Percentiles rank a stretch among this genome's conserved stretches.
These are phyloP conservation scores for Epirrhoe alternata DNA, from an alignment of 2,888 invertebrate genomes.

Conservation along the genomic window DNA sequence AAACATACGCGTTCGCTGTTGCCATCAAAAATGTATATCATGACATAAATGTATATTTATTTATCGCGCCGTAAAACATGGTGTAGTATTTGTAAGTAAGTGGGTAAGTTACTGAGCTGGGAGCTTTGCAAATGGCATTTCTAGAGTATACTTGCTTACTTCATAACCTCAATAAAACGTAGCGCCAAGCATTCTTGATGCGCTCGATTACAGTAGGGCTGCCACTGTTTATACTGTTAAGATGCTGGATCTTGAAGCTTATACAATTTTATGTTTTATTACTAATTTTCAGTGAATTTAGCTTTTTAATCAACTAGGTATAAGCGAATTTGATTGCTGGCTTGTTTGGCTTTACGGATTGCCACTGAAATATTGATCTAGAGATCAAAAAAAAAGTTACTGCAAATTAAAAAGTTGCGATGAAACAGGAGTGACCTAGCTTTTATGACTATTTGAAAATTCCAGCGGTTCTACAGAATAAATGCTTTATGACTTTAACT, in stretches of 20 bases:
- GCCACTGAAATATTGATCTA: too few species aligned
- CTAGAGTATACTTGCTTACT: conserved; percentile 33
- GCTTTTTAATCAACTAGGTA: too few species aligned
- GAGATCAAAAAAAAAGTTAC: too few species aligned
- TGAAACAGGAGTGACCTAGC: too few species aligned
- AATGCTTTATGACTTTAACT: too few species aligned
- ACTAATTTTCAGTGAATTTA: neutral
- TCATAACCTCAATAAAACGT: conserved; percentile 43
- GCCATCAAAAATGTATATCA: neutral
- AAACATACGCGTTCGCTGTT: too few species aligned
- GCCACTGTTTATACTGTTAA: neutral
- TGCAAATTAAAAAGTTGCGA: too few species aligned
- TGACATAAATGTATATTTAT: neutral
- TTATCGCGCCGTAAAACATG: conserved; percentile 1
- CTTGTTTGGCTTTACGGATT: too few species aligned
- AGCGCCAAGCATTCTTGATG: conserved; percentile 39
- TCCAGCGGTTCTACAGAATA: too few species aligned
- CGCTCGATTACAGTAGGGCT: conserved; percentile 34
- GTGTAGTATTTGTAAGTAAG: conserved; percentile 19
- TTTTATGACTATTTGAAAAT: too few species aligned
- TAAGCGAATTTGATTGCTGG: too few species aligned
- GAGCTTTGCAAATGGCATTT: conserved; percentile 35
- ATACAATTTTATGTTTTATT: neutral
- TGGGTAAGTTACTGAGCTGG: conserved; percentile 22
- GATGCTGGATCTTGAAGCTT: neutral